Conservation (phyloP, 2,113 vertebrate genomes). For the Ictidomys tridecemlineatus region DNA sequence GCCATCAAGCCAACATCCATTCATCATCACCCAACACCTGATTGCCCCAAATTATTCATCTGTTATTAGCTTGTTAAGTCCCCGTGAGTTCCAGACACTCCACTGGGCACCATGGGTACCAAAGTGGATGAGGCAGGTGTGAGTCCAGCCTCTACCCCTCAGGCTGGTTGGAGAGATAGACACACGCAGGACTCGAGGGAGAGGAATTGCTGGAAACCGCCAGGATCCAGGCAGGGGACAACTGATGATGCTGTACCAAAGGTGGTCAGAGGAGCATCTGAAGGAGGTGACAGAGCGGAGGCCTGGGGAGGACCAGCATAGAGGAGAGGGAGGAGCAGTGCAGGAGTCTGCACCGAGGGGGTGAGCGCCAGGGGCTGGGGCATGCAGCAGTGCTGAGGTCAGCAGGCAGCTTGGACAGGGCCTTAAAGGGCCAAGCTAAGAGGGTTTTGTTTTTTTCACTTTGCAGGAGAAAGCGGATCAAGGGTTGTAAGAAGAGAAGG, state of each 20-base stretch:
- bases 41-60: not conserved
- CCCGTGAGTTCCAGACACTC: not conserved
- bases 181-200: not conserved
- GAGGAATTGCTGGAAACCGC: not conserved
- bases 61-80: not conserved
- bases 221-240: not conserved
- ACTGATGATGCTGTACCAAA: not conserved
- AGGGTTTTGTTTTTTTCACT: not conserved
- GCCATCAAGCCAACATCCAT: not conserved
- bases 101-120: not conserved
- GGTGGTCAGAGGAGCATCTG: not conserved
- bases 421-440: not conserved
- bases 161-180: not conserved
- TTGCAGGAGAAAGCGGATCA: not conserved
- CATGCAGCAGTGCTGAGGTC: too few relatives aligned
- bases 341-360: too few relatives aligned
- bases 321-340: accelerated
- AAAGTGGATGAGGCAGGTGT: not conserved
- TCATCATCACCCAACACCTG: not conserved
- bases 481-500: not conserved
- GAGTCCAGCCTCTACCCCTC: not conserved
- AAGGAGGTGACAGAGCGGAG: not conserved
- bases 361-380: not conserved
- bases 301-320: not conserved
- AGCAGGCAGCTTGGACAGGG: not conserved